phyloP scores from a whole-genome alignment of 2,797 vertebrate genomes.

The Antennarius maculatus region DNA sequence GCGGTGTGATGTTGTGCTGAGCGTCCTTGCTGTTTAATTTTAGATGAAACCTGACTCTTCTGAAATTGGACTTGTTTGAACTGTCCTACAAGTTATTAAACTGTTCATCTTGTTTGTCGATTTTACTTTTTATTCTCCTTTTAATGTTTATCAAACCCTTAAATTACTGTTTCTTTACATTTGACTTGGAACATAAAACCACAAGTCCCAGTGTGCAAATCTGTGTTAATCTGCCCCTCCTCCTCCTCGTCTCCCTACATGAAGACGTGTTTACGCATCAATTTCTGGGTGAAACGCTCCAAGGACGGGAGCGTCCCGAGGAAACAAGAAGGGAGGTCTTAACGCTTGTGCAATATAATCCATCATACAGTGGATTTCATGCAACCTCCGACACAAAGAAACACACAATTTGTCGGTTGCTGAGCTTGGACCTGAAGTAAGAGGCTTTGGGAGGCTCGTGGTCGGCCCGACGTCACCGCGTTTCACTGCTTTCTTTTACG shows the following conservation, averaged over 20 bases:
- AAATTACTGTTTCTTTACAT: background rate
- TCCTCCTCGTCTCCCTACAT: slow-evolving; percentile 14
- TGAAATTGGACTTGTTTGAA: slow-evolving; percentile 43
- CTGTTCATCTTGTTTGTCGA: too few relatives aligned
- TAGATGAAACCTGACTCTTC: slow-evolving; percentile 44
- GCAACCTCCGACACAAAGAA: slow-evolving; percentile 40
- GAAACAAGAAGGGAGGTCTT: slow-evolving; percentile 13
- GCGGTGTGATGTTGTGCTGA: slow-evolving; percentile 1
- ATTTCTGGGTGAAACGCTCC: slow-evolving; percentile 48
- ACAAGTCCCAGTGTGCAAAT: slow-evolving; percentile 70
- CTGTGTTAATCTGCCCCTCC: slow-evolving; percentile 37
- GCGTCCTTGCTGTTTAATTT: slow-evolving; percentile 43
- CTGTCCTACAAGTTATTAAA: slow-evolving; percentile 73
- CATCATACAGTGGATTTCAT: slow-evolving; percentile 10
- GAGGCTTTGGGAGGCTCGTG: slow-evolving; percentile 61
- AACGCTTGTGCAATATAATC: slow-evolving; percentile 54
- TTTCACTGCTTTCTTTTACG: background rate
- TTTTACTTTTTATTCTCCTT: background rate
- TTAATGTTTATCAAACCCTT: background rate
- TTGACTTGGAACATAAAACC: slow-evolving; percentile 35
- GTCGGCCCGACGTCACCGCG: slow-evolving; percentile 40
- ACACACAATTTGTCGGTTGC: background rate
- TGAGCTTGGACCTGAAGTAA: slow-evolving; percentile 53
- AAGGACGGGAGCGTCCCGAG: slow-evolving; percentile 62
- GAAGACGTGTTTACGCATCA: slow-evolving; percentile 31